Percentiles rank a stretch among this genome's conserved stretches.
Conservation (phyloP, 2,888 invertebrate genomes). For the Netelia melanura region DNA sequence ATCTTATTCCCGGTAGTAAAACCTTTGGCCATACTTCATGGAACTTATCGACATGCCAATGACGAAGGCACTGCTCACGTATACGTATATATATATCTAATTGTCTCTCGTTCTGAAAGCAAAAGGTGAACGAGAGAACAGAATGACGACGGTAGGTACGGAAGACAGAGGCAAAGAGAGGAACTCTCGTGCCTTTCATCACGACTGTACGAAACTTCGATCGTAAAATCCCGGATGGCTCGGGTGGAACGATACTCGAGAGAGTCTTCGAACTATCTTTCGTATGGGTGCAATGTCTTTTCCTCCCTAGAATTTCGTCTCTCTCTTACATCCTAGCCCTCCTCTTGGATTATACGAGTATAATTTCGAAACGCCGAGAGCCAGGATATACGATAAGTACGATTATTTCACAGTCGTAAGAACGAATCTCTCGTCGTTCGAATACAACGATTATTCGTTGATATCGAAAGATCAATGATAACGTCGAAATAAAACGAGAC, state of each 20-base stretch:
- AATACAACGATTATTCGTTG: slow-evolving; percentile 4
- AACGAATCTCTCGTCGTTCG: not conserved
- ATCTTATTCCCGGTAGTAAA: slow-evolving; percentile 22
- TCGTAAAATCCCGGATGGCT: slow-evolving; percentile 39
- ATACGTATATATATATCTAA: not conserved
- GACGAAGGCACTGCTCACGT: slow-evolving; percentile 15
- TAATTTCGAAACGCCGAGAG: not conserved
- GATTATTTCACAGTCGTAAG: not conserved
- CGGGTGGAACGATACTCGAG: slow-evolving; percentile 22
- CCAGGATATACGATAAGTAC: not conserved
- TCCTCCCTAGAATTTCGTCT: not conserved
- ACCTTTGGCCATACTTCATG: slow-evolving; percentile 23
- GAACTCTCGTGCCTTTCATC: slow-evolving; percentile 15
- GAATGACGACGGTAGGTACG: not conserved
- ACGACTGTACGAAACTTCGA: slow-evolving; percentile 38
- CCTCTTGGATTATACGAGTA: not conserved
- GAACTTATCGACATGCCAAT: slow-evolving; percentile 26
- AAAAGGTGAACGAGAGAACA: slow-evolving; percentile 11
- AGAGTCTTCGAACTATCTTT: not conserved
- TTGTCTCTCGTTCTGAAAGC: slow-evolving; percentile 7
- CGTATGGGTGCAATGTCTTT: not conserved
- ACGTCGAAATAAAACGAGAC: not conserved
- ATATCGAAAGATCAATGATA: slow-evolving; percentile 2
- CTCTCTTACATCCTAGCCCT: not conserved
- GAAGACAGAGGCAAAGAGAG: not conserved